These are phyloP conservation scores for Aeoliscus strigatus DNA, from an alignment of 2,797 vertebrate genomes.

Conservation along the genomic window DNA sequence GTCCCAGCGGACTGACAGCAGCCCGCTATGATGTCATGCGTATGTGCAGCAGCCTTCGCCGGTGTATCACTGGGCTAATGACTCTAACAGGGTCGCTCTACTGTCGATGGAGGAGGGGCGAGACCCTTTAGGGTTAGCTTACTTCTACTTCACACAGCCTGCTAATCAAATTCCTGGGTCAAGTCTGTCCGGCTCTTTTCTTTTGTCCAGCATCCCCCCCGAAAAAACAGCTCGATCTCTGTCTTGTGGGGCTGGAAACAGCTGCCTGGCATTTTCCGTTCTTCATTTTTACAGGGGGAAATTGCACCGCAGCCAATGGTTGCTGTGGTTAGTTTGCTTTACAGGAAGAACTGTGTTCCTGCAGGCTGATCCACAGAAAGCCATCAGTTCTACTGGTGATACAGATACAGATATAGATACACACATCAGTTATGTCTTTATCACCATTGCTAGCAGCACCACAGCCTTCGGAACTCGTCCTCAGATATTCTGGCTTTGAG, in stretches of 20 bases:
- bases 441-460: constrained; percentile 1
- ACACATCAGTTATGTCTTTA: constrained; percentile 27
- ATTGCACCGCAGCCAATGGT: constrained; percentile 49
- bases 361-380: constrained; percentile 20
- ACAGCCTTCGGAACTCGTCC: constrained; percentile 23
- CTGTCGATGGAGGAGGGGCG: constrained; percentile 46
- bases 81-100: constrained; percentile 65
- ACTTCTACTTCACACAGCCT: constrained; percentile 53
- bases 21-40: constrained; percentile 73
- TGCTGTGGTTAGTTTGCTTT: constrained; percentile 43
- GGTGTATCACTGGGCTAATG: constrained; percentile 58
- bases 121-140: constrained; percentile 58
- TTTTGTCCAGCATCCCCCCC: constrained; percentile 48
- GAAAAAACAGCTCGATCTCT: constrained; percentile 34
- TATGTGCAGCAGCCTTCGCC: constrained; percentile 44
- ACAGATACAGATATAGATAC: constrained; percentile 16
- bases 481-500: constrained; percentile 23
- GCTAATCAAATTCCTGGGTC: constrained; percentile 63
- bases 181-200: constrained; percentile 38
- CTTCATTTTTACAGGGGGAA: constrained; percentile 54
- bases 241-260: constrained; percentile 64
- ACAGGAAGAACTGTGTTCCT: constrained; percentile 51
- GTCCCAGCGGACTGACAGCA: constrained; percentile 61
- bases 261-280: constrained; percentile 51
- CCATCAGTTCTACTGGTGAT: constrained; percentile 36